These are phyloP conservation scores for Epinephelus fuscoguttatus DNA, from an alignment of 2,113 vertebrate species.

Conservation along the genomic window DNA sequence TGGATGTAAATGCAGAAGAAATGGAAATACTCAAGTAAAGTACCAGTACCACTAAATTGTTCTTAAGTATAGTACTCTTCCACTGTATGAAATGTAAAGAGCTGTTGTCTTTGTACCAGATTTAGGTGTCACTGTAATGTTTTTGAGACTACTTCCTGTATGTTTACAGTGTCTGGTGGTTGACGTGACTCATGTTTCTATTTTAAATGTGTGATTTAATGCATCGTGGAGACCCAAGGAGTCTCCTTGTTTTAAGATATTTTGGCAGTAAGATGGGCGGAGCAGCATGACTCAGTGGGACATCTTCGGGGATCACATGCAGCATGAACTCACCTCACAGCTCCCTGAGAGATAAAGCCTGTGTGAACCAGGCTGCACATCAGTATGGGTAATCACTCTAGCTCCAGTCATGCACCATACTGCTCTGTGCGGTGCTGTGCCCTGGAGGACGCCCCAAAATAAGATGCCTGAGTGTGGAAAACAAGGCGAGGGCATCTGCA, in stretches of 20 bases:
- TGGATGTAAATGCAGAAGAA: neutral
- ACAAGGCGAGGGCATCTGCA: constrained; percentile 33
- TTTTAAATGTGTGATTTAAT: constrained; percentile 18
- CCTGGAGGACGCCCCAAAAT: constrained; percentile 51
- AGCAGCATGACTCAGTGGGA: constrained; percentile 24
- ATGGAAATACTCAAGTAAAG: neutral
- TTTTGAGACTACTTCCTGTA: neutral
- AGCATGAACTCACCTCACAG: constrained; percentile 31
- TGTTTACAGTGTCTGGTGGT: neutral
- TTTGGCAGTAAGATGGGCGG: constrained; percentile 3
- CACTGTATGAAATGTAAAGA: neutral
- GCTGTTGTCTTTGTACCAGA: neutral
- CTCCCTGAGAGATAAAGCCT: constrained; percentile 34
- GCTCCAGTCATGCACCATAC: constrained; percentile 19
- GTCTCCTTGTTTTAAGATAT: constrained; percentile 26
- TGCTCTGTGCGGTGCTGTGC: constrained; percentile 1
- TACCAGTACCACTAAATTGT: neutral
- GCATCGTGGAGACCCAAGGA: neutral
- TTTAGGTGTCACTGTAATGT: neutral
- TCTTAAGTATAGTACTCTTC: neutral
- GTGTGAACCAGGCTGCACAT: constrained; percentile 48
- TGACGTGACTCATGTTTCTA: constrained; percentile 7
- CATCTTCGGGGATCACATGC: constrained; percentile 32
- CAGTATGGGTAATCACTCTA: constrained; percentile 38
- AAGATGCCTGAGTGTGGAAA: constrained; percentile 37